Percentiles rank a stretch among this genome's conserved stretches.
These are phyloP conservation scores for Hesperia comma DNA, from an alignment of 2,888 invertebrate species.

Conservation along the genomic window DNA sequence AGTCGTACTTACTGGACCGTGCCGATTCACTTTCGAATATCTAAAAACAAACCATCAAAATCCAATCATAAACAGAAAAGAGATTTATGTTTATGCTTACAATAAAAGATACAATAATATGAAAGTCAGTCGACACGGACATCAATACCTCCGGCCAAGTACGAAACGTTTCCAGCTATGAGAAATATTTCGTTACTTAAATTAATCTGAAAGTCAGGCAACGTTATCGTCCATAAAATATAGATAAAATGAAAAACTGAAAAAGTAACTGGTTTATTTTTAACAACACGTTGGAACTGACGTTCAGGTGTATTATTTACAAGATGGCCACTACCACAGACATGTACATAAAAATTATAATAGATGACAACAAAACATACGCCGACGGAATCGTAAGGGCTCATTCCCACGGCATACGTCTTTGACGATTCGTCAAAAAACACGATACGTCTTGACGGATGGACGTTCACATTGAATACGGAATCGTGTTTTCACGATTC, in stretches of 20 bases:
- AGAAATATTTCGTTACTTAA: constrained; percentile 15
- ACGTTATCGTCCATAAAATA: neutral
- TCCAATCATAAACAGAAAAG: too few relatives aligned
- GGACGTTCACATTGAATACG: too few relatives aligned
- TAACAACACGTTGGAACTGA: constrained; percentile 13
- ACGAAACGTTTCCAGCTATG: constrained; percentile 2
- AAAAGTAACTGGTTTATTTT: neutral
- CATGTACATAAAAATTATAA: constrained; percentile 43
- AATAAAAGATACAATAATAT: neutral
- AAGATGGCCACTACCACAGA: constrained; percentile 31
- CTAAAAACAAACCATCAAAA: too few relatives aligned
- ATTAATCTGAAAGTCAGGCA: constrained; percentile 15
- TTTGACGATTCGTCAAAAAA: too few relatives aligned
- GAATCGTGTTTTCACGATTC: too few relatives aligned
- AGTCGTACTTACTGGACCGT: neutral
- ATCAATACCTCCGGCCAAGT: neutral
- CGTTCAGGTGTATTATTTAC: constrained; percentile 24
- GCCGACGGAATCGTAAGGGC: constrained; percentile 56
- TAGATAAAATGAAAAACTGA: too few relatives aligned
- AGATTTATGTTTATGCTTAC: too few relatives aligned
- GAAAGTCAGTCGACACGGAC: constrained; percentile 13
- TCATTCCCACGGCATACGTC: too few relatives aligned
- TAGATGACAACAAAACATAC: constrained; percentile 51
- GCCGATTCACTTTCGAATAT: neutral
- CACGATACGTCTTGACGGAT: too few relatives aligned